Percentiles rank a stretch among this genome's conserved stretches.
Evolutionary conservation across 2,888 invertebrate species (phyloP).

Genomic region (Orthonevra nobilis): DNA sequence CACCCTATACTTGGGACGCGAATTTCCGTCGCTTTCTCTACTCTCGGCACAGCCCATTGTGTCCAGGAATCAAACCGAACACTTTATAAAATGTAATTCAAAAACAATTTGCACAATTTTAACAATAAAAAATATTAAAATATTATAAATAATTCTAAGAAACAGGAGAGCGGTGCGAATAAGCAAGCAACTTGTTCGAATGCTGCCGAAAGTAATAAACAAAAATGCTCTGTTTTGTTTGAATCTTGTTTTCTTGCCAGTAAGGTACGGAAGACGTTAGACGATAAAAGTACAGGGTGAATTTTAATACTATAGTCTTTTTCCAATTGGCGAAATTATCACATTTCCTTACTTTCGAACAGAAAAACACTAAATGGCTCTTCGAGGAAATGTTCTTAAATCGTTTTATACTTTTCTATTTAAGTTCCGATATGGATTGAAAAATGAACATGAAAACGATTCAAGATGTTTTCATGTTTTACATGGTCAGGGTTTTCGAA

Average conservation of each 20-base stretch:
- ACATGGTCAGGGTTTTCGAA: no score
- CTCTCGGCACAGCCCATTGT: conserved; percentile 86
- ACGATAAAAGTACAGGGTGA: no score
- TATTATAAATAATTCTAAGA: conserved; percentile 9
- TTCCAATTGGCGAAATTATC: no score
- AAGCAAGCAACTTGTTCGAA: conserved; percentile 3
- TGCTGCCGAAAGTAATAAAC: conserved; percentile 33
- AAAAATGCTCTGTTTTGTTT: conserved; percentile 48
- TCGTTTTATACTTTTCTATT: no score
- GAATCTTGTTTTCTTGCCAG: neutral
- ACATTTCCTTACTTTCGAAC: no score
- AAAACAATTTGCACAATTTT: no score
- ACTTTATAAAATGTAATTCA: neutral
- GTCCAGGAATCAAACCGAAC: conserved; percentile 33
- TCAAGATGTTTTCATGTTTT: no score
- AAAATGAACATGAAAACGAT: no score
- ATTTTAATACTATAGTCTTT: no score
- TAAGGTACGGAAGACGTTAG: neutral
- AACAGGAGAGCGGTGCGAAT: conserved; percentile 2
- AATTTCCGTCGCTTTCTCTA: conserved; percentile 81
- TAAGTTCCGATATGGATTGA: no score
- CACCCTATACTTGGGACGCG: conserved; percentile 84
- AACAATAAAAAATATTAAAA: neutral
- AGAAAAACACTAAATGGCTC: no score
- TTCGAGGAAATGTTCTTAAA: no score